These are phyloP conservation scores for Nomada goodeniana DNA, from an alignment of 2,888 invertebrate species.

Conservation along the genomic window DNA sequence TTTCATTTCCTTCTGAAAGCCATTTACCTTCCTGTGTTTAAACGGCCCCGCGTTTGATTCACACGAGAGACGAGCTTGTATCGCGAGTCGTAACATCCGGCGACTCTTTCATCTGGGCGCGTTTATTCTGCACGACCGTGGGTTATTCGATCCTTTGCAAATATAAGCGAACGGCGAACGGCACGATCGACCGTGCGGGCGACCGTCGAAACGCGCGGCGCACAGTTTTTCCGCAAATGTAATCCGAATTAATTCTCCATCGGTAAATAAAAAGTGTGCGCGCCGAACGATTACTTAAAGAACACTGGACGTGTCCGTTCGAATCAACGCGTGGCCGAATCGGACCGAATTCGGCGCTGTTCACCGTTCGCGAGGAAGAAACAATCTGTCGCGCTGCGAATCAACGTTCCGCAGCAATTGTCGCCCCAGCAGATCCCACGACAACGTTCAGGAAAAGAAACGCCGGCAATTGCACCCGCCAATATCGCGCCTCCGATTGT, in stretches of 20 bases:
- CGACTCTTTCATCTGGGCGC: conserved; percentile 3
- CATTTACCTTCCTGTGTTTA: conserved; percentile 61
- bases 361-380: background rate
- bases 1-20: conserved; percentile 60
- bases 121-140: conserved; percentile 10
- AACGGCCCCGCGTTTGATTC: conserved; percentile 53
- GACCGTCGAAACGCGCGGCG: too few relatives aligned
- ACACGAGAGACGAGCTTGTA: conserved; percentile 24
- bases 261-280: too few relatives aligned
- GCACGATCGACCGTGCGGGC: background rate
- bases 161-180: conserved; percentile 10
- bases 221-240: too few relatives aligned
- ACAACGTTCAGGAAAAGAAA: too few relatives aligned
- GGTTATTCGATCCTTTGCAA: conserved; percentile 20
- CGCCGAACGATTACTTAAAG: background rate
- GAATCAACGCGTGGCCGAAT: background rate
- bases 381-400: too few relatives aligned
- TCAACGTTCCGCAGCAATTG: too few relatives aligned
- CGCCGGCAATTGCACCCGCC: too few relatives aligned
- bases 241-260: too few relatives aligned
- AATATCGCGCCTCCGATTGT: too few relatives aligned
- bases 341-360: background rate
- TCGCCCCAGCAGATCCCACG: too few relatives aligned
- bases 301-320: background rate
- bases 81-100: conserved; percentile 15